Percentiles rank a stretch among this genome's conserved stretches.
These are phyloP conservation scores for Gymnogyps californianus DNA, from an alignment of 2,113 vertebrate genomes.

Conservation along the genomic window DNA sequence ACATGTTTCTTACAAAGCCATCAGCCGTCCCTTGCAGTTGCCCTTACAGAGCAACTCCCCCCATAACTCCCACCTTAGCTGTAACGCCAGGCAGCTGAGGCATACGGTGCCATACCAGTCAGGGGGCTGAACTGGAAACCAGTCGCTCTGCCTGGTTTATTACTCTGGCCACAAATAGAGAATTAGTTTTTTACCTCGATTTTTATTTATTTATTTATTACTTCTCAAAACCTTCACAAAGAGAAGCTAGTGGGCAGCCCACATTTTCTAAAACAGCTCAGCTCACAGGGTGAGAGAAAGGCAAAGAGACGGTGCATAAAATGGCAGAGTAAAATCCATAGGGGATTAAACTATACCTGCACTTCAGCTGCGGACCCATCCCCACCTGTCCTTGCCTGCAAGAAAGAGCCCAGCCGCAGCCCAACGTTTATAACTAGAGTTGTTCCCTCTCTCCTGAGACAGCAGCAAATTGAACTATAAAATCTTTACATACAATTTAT, in stretches of 20 bases:
- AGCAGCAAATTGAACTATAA: accelerated
- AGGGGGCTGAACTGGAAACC: not conserved
- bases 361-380: accelerated
- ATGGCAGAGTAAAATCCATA: accelerated
- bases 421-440: accelerated
- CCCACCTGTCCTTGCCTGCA: no score
- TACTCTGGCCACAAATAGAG: accelerated
- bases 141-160: accelerated
- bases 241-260: accelerated
- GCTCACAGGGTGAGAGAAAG: not conserved
- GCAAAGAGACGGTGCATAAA: accelerated
- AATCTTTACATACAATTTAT: accelerated
- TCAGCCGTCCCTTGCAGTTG: accelerated
- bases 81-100: not conserved
- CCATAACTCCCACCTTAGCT: not conserved
- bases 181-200: accelerated
- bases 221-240: not conserved
- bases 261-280: accelerated
- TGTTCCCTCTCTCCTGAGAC: not conserved
- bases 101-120: accelerated
- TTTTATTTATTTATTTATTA: not conserved
- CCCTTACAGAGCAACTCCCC: not conserved
- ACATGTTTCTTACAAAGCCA: accelerated
- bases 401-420: not conserved
- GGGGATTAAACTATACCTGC: accelerated